Evolutionary conservation across 1,140 invertebrate species (phyloP).

Genomic region (Streblospio benedicti): DNA sequence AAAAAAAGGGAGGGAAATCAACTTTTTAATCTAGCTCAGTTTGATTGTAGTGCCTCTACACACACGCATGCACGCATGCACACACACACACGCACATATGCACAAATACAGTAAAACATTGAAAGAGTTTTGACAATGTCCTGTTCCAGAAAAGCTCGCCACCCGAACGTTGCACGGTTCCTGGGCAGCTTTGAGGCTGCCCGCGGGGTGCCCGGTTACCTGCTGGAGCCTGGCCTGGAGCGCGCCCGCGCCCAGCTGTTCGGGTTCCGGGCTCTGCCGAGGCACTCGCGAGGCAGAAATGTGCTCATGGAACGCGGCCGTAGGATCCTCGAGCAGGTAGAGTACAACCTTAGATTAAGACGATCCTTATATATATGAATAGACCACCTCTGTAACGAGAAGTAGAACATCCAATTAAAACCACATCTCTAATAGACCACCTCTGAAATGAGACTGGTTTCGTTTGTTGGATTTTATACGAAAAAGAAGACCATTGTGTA

Average conservation of each 20-base stretch:
- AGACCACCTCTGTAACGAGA: too few species aligned
- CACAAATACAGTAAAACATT: too few species aligned
- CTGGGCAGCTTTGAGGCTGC: background rate
- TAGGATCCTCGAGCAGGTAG: background rate
- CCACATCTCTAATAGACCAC: too few species aligned
- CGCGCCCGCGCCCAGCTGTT: background rate
- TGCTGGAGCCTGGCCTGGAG: background rate
- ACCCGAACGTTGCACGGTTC: background rate
- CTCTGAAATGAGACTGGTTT: too few species aligned
- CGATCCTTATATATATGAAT: constrained; percentile 1
- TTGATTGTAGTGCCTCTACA: too few species aligned
- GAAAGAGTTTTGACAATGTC: background rate
- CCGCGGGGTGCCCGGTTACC: background rate
- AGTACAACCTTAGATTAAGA: too few species aligned
- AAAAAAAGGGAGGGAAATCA: background rate
- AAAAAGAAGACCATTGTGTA: too few species aligned
- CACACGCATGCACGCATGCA: too few species aligned
- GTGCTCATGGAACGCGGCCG: background rate
- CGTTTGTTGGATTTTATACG: too few species aligned
- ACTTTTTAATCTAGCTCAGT: too few species aligned
- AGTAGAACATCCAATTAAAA: too few species aligned
- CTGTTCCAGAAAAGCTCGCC: background rate
- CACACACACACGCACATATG: too few species aligned
- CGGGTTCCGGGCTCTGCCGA: background rate
- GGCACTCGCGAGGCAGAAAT: background rate